These are phyloP conservation scores for Temnopleurus reevesii DNA, from an alignment of 53 echinoderm and acorn worm genomes.

Conservation along the genomic window DNA sequence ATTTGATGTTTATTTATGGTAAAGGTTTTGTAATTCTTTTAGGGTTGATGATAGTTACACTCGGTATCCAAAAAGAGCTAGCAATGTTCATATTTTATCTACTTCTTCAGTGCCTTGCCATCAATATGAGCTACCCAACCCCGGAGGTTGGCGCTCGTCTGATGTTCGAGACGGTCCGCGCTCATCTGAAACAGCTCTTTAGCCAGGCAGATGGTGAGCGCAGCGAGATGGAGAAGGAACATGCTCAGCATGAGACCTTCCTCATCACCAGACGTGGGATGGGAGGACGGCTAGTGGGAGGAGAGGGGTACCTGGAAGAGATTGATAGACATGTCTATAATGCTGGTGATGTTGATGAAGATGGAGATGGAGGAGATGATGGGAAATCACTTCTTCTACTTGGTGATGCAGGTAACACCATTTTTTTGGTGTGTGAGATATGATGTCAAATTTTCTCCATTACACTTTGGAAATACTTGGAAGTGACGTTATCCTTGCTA, in stretches of 20 bases:
- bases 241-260: slow-evolving; percentile 73
- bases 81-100: too few relatives aligned
- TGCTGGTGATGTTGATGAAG: not conserved
- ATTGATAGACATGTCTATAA: slow-evolving; percentile 56
- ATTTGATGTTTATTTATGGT: too few relatives aligned
- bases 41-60: too few relatives aligned
- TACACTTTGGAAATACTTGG: too few relatives aligned
- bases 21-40: too few relatives aligned
- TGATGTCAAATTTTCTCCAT: not conserved
- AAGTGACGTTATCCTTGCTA: too few relatives aligned
- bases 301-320: slow-evolving; percentile 62
- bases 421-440: slow-evolving; percentile 60
- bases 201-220: slow-evolving; percentile 54
- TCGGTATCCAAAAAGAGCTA: too few relatives aligned
- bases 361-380: not conserved
- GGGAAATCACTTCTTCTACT: slow-evolving; percentile 61
- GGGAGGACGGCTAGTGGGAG: slow-evolving; percentile 81
- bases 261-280: slow-evolving; percentile 69
- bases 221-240: slow-evolving; percentile 65
- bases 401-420: slow-evolving; percentile 80
- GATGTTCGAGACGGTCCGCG: slow-evolving; percentile 82
- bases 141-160: slow-evolving; percentile 78
- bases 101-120: slow-evolving; percentile 68
- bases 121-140: slow-evolving; percentile 66
- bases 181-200: slow-evolving; percentile 61